Evolutionary conservation across 2,888 invertebrate species (phyloP).

Genomic region (Tachystola acroxantha): DNA sequence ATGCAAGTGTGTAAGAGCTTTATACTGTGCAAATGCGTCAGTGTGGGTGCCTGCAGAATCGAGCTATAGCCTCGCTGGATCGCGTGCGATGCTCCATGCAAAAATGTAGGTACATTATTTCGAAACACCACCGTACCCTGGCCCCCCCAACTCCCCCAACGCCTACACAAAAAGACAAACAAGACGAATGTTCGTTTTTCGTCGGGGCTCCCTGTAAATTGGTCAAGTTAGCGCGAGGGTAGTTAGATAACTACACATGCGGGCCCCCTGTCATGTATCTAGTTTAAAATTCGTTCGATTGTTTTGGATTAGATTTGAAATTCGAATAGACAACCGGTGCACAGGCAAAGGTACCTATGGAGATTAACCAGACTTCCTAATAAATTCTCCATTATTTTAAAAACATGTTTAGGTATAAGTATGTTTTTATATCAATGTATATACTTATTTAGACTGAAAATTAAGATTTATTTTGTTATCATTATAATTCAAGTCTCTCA

Average conservation of each 20-base stretch:
- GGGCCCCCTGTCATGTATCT: slow-evolving; percentile 61
- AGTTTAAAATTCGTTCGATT: slow-evolving; percentile 44
- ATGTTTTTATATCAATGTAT: no score
- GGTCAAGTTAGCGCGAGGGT: slow-evolving; percentile 42
- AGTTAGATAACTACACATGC: slow-evolving; percentile 51
- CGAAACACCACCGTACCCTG: slow-evolving; percentile 50
- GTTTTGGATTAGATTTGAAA: slow-evolving; percentile 23
- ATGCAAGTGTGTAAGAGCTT: no score
- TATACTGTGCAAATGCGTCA: slow-evolving; percentile 4
- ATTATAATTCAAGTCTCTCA: no score
- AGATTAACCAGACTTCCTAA: neutral
- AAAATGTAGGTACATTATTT: slow-evolving; percentile 68
- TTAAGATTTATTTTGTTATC: no score
- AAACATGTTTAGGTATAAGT: no score
- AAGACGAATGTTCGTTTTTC: slow-evolving; percentile 36
- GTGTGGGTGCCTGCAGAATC: slow-evolving; percentile 56
- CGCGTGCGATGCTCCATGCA: slow-evolving; percentile 68
- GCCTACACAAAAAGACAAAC: slow-evolving; percentile 40
- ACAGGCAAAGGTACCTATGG: neutral
- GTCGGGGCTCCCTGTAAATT: slow-evolving; percentile 47
- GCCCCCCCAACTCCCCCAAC: slow-evolving; percentile 41
- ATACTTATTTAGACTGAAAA: no score
- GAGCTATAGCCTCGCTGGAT: slow-evolving; percentile 53
- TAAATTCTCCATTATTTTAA: neutral
- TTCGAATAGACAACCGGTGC: no score